Evolutionary conservation across 1,140 invertebrate genomes (phyloP).

Genomic region (Anadara kagoshimensis): DNA sequence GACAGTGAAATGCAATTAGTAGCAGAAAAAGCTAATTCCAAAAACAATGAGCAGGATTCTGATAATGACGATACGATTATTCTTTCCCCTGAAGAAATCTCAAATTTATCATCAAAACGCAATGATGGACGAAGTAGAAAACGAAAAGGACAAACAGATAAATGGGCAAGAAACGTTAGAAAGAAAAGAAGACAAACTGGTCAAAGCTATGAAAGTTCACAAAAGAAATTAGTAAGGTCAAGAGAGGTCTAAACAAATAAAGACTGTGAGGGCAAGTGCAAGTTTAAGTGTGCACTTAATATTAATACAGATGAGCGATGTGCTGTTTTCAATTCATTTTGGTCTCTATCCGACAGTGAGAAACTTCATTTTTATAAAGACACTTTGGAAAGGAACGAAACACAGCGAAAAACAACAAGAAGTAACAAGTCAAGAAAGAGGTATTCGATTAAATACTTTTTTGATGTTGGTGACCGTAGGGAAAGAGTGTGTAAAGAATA

Average conservation of each 20-base stretch:
- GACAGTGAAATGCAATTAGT: too few relatives aligned
- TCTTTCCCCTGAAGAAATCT: not conserved
- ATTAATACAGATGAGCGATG: slow-evolving; percentile 4
- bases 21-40: not conserved
- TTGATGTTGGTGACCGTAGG: not conserved
- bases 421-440: not conserved
- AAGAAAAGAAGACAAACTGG: not conserved
- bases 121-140: slow-evolving; percentile 13
- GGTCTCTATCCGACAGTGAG: slow-evolving; percentile 7
- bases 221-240: not conserved
- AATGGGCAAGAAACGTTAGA: slow-evolving; percentile 3
- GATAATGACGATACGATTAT: not conserved
- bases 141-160: not conserved
- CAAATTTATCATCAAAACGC: too few relatives aligned
- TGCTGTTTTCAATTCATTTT: slow-evolving; percentile 13
- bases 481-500: slow-evolving; percentile 25
- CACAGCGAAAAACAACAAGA: not conserved
- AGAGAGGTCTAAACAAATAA: not conserved
- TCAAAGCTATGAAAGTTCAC: not conserved
- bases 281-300: not conserved
- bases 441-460: slow-evolving; percentile 13
- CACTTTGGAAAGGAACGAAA: not conserved
- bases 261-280: slow-evolving; percentile 1
- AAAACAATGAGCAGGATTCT: not conserved
- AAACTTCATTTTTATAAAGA: slow-evolving; percentile 18